Base-by-base conservation (phyloP, 2,888 invertebrate species). In the Archips xylosteana region DNA sequence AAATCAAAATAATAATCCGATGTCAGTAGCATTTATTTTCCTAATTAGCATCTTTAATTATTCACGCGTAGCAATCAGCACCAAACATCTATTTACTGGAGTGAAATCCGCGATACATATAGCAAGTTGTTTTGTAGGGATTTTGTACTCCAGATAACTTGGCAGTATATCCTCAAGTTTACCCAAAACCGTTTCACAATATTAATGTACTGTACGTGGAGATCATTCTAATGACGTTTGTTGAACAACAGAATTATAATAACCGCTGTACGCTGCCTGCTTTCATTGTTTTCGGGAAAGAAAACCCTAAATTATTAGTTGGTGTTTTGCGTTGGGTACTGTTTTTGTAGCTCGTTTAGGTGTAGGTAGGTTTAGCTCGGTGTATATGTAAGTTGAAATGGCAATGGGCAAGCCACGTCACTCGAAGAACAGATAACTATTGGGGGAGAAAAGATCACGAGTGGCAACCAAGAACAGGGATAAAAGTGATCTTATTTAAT, bases 161-260 rank as follows among this genome's bases (percentile, higher is more conserved):
- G 82, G 85, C 87, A 85, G 88, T 91, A 89, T 88, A 91, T 90
- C 85, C 87, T 83, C 82, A 90, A 91, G 87, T 90, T 91, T 87
- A 85, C 85, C 89, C 88, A 83, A 88, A 91, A 87, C 87, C 86
- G 85, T 88, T 91, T 90, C 88, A 88, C 87, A 87, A 89, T 91
- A 92, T 91, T 91, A 91, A 92, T 92, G 91, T 87, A 83, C 83
- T 83, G 87, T 85, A 92, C 92, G 92, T 89, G 92, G 87, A 83
- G 84, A 87, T 87, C 87, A 86, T 90, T 87, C 89, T 87, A 87
- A 91, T 91, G 86, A 82, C 79, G 83, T 78, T 76, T 80, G 78
- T 80, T 78, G 81, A 85, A 83, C 83, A 84, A 82, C 80, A 78
- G 77, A 80, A 81, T 84, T 83, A 80, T 79, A 80, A 83, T 83